Percentiles rank a stretch among this genome's conserved stretches.
phyloP scores from a whole-genome alignment of 2,888 invertebrate species.

The Abscondita cerata region DNA sequence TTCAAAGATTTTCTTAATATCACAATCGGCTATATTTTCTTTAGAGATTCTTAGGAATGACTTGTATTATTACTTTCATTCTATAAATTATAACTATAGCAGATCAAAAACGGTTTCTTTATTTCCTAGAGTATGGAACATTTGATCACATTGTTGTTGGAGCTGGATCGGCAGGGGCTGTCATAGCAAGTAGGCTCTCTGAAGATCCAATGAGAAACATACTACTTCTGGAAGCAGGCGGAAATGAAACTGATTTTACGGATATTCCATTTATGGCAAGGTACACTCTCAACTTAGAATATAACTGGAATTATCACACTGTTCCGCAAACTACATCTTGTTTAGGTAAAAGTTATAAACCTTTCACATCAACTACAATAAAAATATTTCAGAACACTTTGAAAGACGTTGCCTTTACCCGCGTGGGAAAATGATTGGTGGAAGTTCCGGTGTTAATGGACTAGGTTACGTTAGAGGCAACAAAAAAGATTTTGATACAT shows the following conservation, averaged over 20 bases:
- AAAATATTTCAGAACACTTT: not conserved
- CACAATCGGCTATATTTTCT: too few relatives aligned
- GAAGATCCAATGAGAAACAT: constrained; percentile 70
- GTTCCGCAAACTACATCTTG: constrained; percentile 18
- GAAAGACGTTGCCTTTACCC: constrained; percentile 45
- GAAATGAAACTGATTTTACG: constrained; percentile 4
- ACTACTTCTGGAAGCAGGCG: constrained; percentile 70
- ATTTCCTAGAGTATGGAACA: constrained; percentile 17
- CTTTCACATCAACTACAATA: too few relatives aligned
- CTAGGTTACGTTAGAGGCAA: constrained; percentile 82
- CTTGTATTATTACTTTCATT: too few relatives aligned
- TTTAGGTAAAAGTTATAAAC: constrained; percentile 16
- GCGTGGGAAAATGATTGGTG: constrained; percentile 80
- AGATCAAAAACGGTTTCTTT: too few relatives aligned
- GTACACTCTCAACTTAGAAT: not conserved
- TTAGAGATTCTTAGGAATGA: too few relatives aligned
- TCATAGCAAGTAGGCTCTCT: constrained; percentile 69
- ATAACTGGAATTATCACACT: constrained; percentile 20
- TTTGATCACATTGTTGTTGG: constrained; percentile 75
- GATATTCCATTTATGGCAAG: constrained; percentile 12
- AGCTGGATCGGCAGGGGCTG: constrained; percentile 70
- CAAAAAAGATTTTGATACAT: constrained; percentile 75
- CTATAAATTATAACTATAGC: too few relatives aligned
- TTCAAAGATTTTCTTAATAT: too few relatives aligned
- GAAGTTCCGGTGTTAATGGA: constrained; percentile 79